A percentile compares a stretch with the other conserved stretches of the same genome.
These are phyloP conservation scores for Alfaro cultratus DNA, from an alignment of 2,797 vertebrate genomes.

Conservation along the genomic window DNA sequence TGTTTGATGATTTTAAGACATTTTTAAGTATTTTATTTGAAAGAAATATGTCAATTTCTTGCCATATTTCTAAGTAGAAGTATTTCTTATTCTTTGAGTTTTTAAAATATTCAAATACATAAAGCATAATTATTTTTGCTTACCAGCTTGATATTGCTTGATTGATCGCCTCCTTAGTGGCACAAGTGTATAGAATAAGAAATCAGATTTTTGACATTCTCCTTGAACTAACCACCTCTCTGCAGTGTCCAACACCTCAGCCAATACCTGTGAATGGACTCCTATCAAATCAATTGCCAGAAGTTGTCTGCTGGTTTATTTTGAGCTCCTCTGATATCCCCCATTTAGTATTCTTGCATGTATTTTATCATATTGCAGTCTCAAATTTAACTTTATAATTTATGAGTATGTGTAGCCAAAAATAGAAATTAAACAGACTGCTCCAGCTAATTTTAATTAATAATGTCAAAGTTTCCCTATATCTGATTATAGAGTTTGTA, in stretches of 20 bases:
- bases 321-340: slow-evolving; percentile 28
- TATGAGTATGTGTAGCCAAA: not conserved
- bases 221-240: slow-evolving; percentile 82
- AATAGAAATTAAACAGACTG: slow-evolving; percentile 4
- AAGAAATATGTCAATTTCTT: not conserved
- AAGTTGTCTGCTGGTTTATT: slow-evolving; percentile 55
- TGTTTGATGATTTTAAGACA: not conserved
- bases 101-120: not conserved
- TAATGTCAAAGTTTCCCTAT: not conserved
- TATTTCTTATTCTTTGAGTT: not conserved
- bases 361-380: slow-evolving; percentile 1
- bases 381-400: slow-evolving; percentile 5
- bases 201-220: slow-evolving; percentile 75
- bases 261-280: slow-evolving; percentile 74
- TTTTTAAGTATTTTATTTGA: not conserved
- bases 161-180: slow-evolving; percentile 13
- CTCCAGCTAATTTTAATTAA: slow-evolving; percentile 7
- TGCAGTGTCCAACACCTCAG: slow-evolving; percentile 77
- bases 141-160: slow-evolving; percentile 1
- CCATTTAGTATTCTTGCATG: slow-evolving; percentile 20
- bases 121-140: slow-evolving; percentile 11
- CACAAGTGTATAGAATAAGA: slow-evolving; percentile 56
- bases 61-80: too few relatives aligned
- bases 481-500: slow-evolving; percentile 7
- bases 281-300: slow-evolving; percentile 63